Evolutionary conservation across 2,113 vertebrate species (phyloP), one percentile per base, ranked within the genome.

Genomic region (Coptodon bakossiorum): DNA sequence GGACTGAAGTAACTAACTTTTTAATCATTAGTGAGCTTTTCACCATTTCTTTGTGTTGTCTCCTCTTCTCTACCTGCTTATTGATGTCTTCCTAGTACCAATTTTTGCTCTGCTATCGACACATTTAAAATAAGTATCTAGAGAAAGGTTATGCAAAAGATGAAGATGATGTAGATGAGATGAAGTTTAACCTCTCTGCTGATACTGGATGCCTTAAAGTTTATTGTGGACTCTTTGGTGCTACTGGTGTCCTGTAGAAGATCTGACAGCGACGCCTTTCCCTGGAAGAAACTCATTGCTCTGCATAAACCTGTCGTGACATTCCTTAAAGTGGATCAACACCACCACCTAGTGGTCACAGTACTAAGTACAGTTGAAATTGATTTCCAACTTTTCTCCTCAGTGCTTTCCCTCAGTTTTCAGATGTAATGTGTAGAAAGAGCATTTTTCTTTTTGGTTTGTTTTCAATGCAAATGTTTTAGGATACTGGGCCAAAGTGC

Each of bases 281-380:
- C 43, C 71, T 50, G 43, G 45, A 78, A 9, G 73, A 52, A 52
- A 78, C 45, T n/a, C 5, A 10, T n/a, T 52, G 6, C 16, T 50
- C 43, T 50, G 27, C 9, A 52, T 7, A 19, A 78, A 71, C 1
- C 0, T 45, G 38, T 36, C 3, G 6, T 86, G 79, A 56, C 43
- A 29, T 22, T 27, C 12, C 4, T 13, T 50, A 31, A 63, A 9
- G 36, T 24, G 27, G 48, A 53, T 1, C 52, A 57, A 14, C 40
- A 45, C 1, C 50, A 2, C 48, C 86, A 89, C 73, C 93, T 87
- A 59, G 89, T 83, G 93, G 90, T 29, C 57, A 68, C 0, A 40
- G 1, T 0, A 27, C 3, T n/a, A 73, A 81, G 53, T 90, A 34
- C 88, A 86, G 34, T 24, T 80, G 13, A 43, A 53, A 81, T 38